Conservation (phyloP, 2,797 vertebrate genomes). For the Clamator glandarius region DNA sequence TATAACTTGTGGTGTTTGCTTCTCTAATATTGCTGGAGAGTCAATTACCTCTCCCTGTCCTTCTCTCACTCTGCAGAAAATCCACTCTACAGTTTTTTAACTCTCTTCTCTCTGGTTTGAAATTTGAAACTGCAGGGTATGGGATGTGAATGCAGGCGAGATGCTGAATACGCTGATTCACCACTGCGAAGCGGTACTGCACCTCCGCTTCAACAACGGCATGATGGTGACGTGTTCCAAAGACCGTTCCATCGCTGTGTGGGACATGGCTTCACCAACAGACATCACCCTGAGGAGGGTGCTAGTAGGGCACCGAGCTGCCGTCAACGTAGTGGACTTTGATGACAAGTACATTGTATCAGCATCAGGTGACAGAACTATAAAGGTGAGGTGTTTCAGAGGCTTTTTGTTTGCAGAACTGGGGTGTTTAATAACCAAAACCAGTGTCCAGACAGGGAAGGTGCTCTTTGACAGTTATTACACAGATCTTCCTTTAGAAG, state of each 20-base stretch:
- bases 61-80: neutral
- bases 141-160: conserved; percentile 84
- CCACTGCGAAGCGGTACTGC: conserved; percentile 85
- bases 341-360: conserved; percentile 92
- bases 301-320: conserved; percentile 94
- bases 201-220: conserved; percentile 85
- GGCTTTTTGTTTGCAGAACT: neutral
- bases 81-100: neutral
- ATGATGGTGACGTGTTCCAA: conserved; percentile 88
- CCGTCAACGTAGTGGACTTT: conserved; percentile 98
- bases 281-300: conserved; percentile 97
- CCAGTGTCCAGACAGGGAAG: neutral
- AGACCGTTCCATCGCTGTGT: conserved; percentile 92
- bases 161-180: conserved; percentile 86
- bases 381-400: conserved; percentile 77
- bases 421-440: neutral
- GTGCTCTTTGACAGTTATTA: neutral
- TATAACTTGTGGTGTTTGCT: neutral
- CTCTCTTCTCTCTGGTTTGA: conserved; percentile 30
- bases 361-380: conserved; percentile 85
- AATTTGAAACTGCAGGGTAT: conserved; percentile 75
- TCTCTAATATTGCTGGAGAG: neutral
- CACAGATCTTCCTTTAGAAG: neutral
- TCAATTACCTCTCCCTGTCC: neutral
- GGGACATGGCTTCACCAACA: conserved; percentile 99